These are phyloP conservation scores for Eucidaris tribuloides DNA, from an alignment of 35 echinoderm and acorn worm species.

Conservation along the genomic window DNA sequence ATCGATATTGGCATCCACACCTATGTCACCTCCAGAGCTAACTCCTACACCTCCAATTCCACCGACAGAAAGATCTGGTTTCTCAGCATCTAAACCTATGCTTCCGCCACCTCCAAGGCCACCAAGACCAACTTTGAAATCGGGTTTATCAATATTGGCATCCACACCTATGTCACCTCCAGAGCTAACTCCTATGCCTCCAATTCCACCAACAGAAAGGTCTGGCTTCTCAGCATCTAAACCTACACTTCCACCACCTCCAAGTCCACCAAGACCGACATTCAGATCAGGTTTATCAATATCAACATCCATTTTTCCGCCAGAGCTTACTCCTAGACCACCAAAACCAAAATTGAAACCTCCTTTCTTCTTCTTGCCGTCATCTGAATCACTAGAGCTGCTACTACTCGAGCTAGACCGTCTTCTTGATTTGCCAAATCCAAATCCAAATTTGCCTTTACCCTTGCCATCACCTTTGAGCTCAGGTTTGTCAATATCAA, in stretches of 20 bases:
- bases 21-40: slow-evolving; percentile 1
- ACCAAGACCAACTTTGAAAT: background rate
- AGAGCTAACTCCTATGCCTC: slow-evolving; percentile 1
- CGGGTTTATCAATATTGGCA: background rate
- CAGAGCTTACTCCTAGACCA: slow-evolving; percentile 6
- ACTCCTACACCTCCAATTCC: slow-evolving; percentile 7
- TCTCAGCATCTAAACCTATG: background rate
- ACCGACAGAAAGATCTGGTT: background rate
- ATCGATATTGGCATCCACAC: slow-evolving; percentile 17
- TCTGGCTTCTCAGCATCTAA: too few species aligned
- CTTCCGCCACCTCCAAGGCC: slow-evolving; percentile 1
- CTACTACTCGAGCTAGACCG: too few species aligned
- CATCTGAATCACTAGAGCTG: too few species aligned
- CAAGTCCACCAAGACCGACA: background rate
- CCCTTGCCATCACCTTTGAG: too few species aligned
- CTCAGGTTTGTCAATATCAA: background rate
- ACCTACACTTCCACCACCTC: background rate
- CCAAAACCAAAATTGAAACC: background rate
- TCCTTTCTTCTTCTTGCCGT: background rate
- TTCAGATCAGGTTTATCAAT: background rate
- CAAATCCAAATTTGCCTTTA: too few species aligned
- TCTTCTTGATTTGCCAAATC: too few species aligned
- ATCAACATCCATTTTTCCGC: too few species aligned
- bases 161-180: background rate
- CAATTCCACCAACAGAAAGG: too few species aligned